phyloP scores from a whole-genome alignment of 2,113 vertebrate genomes.

The Syrrhaptes paradoxus region DNA sequence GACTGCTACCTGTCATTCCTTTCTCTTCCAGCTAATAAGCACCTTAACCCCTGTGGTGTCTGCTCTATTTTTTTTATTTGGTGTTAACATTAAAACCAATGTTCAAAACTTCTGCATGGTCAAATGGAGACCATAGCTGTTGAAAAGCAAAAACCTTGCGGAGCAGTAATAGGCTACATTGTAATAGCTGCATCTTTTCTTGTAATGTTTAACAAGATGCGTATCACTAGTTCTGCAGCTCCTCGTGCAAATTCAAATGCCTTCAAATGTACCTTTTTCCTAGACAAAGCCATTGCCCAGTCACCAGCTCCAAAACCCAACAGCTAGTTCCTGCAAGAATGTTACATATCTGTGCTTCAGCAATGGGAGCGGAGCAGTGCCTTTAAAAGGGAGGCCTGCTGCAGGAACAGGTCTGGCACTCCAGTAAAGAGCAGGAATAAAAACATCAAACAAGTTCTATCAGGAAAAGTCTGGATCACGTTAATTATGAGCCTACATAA shows the following conservation, averaged over 20 bases:
- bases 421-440: neutral
- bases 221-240: neutral
- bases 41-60: neutral
- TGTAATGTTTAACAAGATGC: neutral
- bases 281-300: neutral
- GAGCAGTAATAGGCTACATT: neutral
- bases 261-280: neutral
- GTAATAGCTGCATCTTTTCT: neutral
- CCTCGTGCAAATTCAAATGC: neutral
- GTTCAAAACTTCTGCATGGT: neutral
- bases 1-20: slow-evolving; percentile 30
- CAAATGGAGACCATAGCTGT: neutral
- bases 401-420: neutral
- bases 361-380: neutral
- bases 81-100: neutral
- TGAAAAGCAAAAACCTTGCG: neutral
- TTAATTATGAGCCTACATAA: neutral
- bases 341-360: fast-evolving
- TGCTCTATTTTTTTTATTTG: neutral
- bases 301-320: neutral
- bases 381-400: neutral
- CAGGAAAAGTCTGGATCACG: slow-evolving; percentile 14
- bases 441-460: neutral
- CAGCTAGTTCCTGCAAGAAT: fast-evolving
- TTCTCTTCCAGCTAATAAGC: neutral